A percentile compares a stretch with the other conserved stretches of the same genome.
phyloP scores from a whole-genome alignment of 2,113 vertebrate genomes.

The Cromileptes altivelis region DNA sequence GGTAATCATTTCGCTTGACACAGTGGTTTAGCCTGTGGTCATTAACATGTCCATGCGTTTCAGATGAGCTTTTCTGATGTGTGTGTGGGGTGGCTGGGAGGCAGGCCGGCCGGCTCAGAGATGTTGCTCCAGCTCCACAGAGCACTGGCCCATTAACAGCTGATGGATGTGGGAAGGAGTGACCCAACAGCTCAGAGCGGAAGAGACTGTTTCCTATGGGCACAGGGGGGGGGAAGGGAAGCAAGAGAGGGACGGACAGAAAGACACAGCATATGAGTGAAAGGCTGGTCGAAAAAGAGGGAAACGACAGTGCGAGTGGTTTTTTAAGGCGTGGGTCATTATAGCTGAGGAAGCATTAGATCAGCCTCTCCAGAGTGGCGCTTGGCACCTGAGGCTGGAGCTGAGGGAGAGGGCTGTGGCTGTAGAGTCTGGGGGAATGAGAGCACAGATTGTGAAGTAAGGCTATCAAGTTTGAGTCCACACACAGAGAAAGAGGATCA shows the following conservation, averaged over 20 bases:
- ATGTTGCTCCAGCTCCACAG: conserved; percentile 51
- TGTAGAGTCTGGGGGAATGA: conserved; percentile 42
- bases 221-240: conserved; percentile 22
- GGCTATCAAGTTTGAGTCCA: conserved; percentile 43
- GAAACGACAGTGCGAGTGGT: conserved; percentile 52
- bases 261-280: conserved; percentile 66
- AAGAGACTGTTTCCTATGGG: conserved; percentile 79
- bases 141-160: conserved; percentile 79
- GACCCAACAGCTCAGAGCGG: conserved; percentile 75
- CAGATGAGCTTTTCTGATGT: conserved; percentile 39
- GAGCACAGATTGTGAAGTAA: conserved; percentile 45
- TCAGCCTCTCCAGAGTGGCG: conserved; percentile 74
- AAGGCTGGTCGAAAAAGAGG: conserved; percentile 38
- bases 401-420: conserved; percentile 47
- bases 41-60: conserved; percentile 44
- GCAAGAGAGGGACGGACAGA: conserved; percentile 30
- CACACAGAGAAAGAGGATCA: conserved; percentile 37
- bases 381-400: conserved; percentile 75
- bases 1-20: conserved; percentile 51
- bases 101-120: conserved; percentile 32
- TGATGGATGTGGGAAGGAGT: conserved; percentile 84
- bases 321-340: conserved; percentile 62
- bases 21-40: conserved; percentile 42
- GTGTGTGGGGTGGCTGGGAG: conserved; percentile 20
- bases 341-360: conserved; percentile 79